Base-by-base conservation (phyloP, 1,140 invertebrate genomes). In the Brachionus sp. region DNA sequence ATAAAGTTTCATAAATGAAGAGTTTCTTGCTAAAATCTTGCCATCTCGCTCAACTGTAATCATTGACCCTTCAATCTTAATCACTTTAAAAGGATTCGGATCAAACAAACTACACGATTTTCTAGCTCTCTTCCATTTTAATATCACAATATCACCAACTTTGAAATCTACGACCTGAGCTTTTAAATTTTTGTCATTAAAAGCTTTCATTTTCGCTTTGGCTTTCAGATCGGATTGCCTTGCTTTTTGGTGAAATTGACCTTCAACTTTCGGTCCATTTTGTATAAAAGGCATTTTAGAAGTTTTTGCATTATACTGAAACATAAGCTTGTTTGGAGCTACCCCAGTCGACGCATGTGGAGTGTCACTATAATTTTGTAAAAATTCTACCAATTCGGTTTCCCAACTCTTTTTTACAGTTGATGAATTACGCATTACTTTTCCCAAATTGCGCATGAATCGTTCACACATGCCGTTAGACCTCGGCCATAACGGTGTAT, bases 401-500 rank as follows among this genome's bases (percentile, higher is more conserved):
- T 66, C 62, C 62, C 62, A 66, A 66, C 29, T 35, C 29, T 66
- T 66, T 66, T 29, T 16, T 66, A 35, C 23, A 66, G 29, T n/a
- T 35, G 62, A 66, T 33, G 62, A 66, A 66, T 66, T 66, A 35
- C 62, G 62, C 62, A 66, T 66, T 33, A 66, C 62, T 66, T 66
- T 66, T 66, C 62, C 62, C 62, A 66, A 66, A 66, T 66, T 66
- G 23, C 62, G 62, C 68, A 84, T 85, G 35, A 84, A 84, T n/a
- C 33, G 25, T 57, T 85, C 84, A 50, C 37, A 77, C 70, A 84
- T 77, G 12, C 77, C 84, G 84, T 84, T 85, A 16, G 84, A 82
- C 64, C 39, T 83, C n/a, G 84, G 68, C 25, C 73, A 66, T 46
- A 66, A 23, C 53, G 78, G 84, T 62, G 84, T 86, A 84, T 84